phyloP scores from a whole-genome alignment of 2,113 vertebrate genomes.

The Oplegnathus fasciatus region DNA sequence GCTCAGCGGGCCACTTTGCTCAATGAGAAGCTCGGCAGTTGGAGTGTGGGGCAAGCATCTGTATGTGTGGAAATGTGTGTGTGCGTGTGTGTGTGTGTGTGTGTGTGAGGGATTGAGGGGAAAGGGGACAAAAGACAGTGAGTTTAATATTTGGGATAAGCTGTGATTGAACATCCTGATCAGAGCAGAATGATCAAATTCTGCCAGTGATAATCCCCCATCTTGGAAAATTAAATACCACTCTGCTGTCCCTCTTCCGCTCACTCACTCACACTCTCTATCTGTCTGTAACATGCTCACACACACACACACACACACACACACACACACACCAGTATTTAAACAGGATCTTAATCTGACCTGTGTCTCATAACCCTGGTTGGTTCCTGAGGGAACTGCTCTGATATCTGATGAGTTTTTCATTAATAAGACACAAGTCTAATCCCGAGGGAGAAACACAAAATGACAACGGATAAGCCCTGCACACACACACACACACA shows the following conservation, averaged over 20 bases:
- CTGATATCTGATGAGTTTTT: conserved; percentile 86
- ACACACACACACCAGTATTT: conserved; percentile 12
- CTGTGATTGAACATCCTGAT: conserved; percentile 83
- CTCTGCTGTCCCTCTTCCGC: conserved; percentile 53
- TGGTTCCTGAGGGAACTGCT: conserved; percentile 71
- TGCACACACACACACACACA: conserved; percentile 35
- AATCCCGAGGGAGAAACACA: conserved; percentile 80
- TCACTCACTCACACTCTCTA: conserved; percentile 45
- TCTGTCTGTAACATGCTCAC: conserved; percentile 19
- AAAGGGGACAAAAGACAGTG: conserved; percentile 74
- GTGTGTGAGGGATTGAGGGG: conserved; percentile 48
- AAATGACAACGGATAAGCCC: conserved; percentile 81
- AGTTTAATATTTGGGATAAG: conserved; percentile 83
- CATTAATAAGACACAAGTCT: conserved; percentile 82
- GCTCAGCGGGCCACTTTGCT: conserved; percentile 77
- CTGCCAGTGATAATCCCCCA: conserved; percentile 79
- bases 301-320: conserved; percentile 10
- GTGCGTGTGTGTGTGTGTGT: conserved; percentile 54
- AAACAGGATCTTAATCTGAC: conserved; percentile 69
- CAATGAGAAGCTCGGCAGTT: conserved; percentile 59
- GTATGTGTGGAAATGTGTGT: conserved; percentile 40
- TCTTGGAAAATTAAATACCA: conserved; percentile 83
- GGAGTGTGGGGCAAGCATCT: conserved; percentile 6
- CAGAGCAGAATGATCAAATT: conserved; percentile 80
- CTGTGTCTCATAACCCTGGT: conserved; percentile 80